Evolutionary conservation across 2,113 vertebrate genomes (phyloP).

Genomic region (Microcebus murinus): DNA sequence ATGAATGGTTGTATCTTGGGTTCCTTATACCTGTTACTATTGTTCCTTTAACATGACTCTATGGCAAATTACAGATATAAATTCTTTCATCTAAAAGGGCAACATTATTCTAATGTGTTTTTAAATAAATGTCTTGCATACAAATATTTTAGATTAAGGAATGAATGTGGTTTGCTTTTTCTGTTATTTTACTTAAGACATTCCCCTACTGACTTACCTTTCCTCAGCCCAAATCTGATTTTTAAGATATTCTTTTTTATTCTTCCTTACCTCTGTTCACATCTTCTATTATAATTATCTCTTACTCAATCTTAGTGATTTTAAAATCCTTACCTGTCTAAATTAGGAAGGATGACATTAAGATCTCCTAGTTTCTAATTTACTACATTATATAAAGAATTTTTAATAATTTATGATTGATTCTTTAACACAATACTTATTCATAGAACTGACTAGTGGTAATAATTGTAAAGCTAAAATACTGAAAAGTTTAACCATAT

Average conservation of each 20-base stretch:
- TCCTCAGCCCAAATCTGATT: neutral
- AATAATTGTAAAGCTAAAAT: conserved; percentile 22
- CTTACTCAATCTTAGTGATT: neutral
- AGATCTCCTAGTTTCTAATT: neutral
- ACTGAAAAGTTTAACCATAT: neutral
- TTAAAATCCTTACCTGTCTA: neutral
- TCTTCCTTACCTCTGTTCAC: conserved; percentile 30
- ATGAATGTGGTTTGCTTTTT: neutral
- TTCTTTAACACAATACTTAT: neutral
- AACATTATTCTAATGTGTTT: conserved; percentile 2
- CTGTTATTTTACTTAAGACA: neutral
- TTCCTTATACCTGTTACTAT: neutral
- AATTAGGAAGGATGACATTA: neutral
- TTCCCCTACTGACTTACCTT: neutral
- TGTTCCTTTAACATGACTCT: conserved; percentile 25
- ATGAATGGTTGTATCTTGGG: neutral
- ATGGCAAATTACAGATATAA: neutral
- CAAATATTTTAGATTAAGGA: neutral
- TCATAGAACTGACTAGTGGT: neutral
- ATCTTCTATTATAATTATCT: neutral
- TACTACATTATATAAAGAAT: neutral
- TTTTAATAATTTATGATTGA: neutral
- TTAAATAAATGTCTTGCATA: neutral
- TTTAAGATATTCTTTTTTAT: neutral
- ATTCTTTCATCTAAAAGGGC: neutral